phyloP scores from a whole-genome alignment of 2,113 vertebrate species.

The Pampusana beccarii region DNA sequence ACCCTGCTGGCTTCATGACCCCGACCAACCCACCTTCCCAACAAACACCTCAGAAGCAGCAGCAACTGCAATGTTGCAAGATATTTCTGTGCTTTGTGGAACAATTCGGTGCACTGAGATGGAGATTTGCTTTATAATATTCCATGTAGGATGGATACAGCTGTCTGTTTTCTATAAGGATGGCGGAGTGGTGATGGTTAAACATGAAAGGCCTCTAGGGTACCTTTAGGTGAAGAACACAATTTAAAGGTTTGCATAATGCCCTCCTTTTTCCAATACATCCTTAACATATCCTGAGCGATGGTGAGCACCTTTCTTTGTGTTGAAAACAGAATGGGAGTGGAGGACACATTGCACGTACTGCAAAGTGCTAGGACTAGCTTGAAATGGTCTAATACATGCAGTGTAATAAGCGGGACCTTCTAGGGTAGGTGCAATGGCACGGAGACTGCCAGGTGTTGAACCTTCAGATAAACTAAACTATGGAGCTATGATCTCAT shows the following conservation, averaged over 20 bases:
- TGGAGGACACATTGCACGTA: neutral
- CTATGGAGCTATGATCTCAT: neutral
- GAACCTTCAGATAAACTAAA: neutral
- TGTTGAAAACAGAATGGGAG: neutral
- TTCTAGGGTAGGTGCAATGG: neutral
- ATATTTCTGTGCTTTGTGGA: neutral
- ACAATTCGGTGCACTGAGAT: neutral
- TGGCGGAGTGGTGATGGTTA: neutral
- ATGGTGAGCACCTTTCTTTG: neutral
- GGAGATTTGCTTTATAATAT: neutral
- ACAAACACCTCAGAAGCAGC: neutral
- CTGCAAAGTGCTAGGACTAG: neutral
- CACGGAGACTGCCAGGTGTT: neutral
- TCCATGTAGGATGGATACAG: neutral
- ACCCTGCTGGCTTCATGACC: neutral
- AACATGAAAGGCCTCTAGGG: neutral
- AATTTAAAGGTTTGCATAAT: neutral
- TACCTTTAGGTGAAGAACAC: neutral
- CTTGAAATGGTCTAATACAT: neutral
- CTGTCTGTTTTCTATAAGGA: neutral
- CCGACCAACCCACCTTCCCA: fast-evolving
- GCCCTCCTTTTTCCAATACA: neutral
- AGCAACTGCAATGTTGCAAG: neutral
- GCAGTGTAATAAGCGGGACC: neutral
- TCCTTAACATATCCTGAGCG: neutral